Percentiles rank a stretch among this genome's conserved stretches.
phyloP scores from a whole-genome alignment of 2,113 vertebrate genomes.

The Boulengeromyrus knoepffleri region DNA sequence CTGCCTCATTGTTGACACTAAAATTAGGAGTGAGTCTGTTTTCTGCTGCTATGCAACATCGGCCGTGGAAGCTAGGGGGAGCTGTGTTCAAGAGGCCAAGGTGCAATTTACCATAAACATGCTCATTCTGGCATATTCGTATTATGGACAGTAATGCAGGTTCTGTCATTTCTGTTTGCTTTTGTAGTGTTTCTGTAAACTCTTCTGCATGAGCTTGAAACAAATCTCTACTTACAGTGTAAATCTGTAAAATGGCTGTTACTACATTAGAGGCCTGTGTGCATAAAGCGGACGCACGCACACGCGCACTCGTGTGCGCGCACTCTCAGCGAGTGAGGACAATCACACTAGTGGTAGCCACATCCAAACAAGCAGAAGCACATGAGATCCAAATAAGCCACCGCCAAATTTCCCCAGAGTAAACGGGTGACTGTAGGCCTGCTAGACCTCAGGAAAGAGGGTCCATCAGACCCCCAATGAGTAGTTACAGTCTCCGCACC shows the following conservation, averaged over 20 bases:
- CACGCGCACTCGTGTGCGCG: neutral
- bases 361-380: neutral
- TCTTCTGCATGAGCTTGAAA: neutral
- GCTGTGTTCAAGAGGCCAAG: neutral
- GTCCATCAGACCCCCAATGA: neutral
- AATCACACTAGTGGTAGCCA: neutral
- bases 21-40: conserved; percentile 9
- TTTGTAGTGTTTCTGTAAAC: neutral
- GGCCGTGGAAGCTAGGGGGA: neutral
- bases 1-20: conserved; percentile 4
- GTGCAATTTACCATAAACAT: neutral
- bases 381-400: neutral
- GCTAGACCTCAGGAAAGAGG: neutral
- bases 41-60: conserved; percentile 35
- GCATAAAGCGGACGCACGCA: neutral
- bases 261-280: neutral
- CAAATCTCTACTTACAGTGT: neutral
- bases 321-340: neutral
- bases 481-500: neutral
- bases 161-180: neutral
- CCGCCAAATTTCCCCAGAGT: neutral
- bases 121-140: conserved; percentile 5
- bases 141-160: neutral
- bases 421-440: too few relatives aligned
- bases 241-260: neutral